Evolutionary conservation across 2,797 vertebrate genomes (phyloP).

Genomic region (Acanthurus leucopareius): DNA sequence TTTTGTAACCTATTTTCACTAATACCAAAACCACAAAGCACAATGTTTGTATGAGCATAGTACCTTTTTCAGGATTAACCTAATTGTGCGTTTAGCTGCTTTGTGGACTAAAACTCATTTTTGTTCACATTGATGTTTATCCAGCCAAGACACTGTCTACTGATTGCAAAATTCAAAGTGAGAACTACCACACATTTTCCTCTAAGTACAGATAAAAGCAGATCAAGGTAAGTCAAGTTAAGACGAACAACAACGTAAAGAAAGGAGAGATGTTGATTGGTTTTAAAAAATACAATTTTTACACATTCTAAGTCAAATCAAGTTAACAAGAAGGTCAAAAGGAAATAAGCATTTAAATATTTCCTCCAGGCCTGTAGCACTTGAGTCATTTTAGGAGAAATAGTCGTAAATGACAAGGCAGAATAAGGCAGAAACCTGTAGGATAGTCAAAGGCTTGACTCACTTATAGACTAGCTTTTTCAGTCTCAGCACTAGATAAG

Average conservation of each 20-base stretch:
- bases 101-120: too few species aligned
- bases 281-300: background rate
- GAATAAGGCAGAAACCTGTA: too few species aligned
- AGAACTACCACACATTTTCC: background rate
- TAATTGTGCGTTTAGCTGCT: too few species aligned
- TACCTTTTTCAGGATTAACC: too few species aligned
- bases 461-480: too few species aligned
- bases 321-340: background rate
- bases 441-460: too few species aligned
- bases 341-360: background rate
- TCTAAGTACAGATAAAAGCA: background rate
- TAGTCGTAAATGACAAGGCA: background rate
- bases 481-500: slow-evolving; percentile 2
- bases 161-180: background rate
- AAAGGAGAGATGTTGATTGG: background rate
- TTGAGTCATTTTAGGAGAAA: background rate
- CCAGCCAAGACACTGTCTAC: too few species aligned
- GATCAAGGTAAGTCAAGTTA: background rate
- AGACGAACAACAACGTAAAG: background rate
- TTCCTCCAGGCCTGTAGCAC: background rate
- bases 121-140: too few species aligned
- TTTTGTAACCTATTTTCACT: too few species aligned
- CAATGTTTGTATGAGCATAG: too few species aligned
- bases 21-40: too few species aligned
- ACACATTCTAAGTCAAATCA: background rate